Evolutionary conservation across 2,888 invertebrate species (phyloP).

Genomic region (Pheosia tremula): DNA sequence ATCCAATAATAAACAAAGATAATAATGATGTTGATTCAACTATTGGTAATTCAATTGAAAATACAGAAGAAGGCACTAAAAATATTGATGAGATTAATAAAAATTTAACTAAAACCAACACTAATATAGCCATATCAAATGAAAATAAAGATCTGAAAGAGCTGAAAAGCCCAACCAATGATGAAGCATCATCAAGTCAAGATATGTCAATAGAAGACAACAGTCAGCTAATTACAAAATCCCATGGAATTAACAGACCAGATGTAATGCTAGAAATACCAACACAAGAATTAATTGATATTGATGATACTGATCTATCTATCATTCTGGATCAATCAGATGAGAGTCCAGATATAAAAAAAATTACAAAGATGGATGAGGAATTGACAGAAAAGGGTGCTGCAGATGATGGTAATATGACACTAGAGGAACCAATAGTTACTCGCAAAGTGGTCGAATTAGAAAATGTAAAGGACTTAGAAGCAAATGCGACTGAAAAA

Average conservation of each 20-base stretch:
- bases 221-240: slow-evolving; percentile 22
- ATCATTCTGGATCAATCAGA: slow-evolving; percentile 28
- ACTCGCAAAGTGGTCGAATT: not conserved
- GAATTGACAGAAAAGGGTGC: not conserved
- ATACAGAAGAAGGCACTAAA: not conserved
- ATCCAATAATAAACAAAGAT: not conserved
- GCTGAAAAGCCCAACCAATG: not conserved
- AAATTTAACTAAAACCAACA: slow-evolving; percentile 5
- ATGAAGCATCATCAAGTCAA: not conserved
- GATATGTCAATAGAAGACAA: slow-evolving; percentile 8
- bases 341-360: slow-evolving; percentile 17
- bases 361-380: not conserved
- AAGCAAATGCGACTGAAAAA: too few species aligned
- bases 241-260: slow-evolving; percentile 61
- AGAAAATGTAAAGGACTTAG: not conserved
- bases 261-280: slow-evolving; percentile 75
- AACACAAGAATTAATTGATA: slow-evolving; percentile 60
- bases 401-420: slow-evolving; percentile 4
- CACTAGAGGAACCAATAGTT: not conserved
- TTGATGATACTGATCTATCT: slow-evolving; percentile 45
- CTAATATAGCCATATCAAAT: slow-evolving; percentile 3
- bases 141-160: slow-evolving; percentile 10
- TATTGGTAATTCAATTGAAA: not conserved
- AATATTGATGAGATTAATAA: slow-evolving; percentile 2
- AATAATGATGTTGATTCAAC: slow-evolving; percentile 9